Evolutionary conservation across 2,113 vertebrate genomes (phyloP), one percentile per base, ranked within the genome.

Genomic region (Chiloscyllium plagiosum): DNA sequence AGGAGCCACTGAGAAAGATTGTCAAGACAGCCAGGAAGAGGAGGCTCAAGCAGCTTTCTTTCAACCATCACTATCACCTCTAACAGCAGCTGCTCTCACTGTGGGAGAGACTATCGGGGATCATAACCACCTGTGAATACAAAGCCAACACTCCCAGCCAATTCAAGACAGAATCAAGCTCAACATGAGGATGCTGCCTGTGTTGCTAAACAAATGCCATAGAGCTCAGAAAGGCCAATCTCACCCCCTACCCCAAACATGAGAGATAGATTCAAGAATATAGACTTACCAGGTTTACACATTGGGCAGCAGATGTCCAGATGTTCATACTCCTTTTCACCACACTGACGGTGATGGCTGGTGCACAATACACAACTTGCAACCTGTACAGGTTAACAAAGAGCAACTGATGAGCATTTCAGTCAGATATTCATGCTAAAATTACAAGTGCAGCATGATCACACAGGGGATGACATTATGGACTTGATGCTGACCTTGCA

Each of bases 331-430:
- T 93, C 90, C 22, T n/a, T 66, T 19, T 19, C 33, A n/a, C 19
- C 1, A n/a, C 90, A 93, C 24, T 10, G 0, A 56, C 0, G 56
- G 50, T 13, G 24, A 13, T 12, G 0, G 50, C 3, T 8, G 24
- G 0, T 13, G 0, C 2, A 15, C 90, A 66, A 1, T 2, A 20
- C 13, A 66, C 3, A 15, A 0, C 7, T 3, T 15, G 12, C 0
- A 17, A 93, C 15, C 90, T 66, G 90, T 1, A 65, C 2, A 66
- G 29, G 33, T 29, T 17, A 15, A 61, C 1, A 6, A 87, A 29
- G 8, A 33, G 2, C 50, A 93, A 13, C 56, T 0, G 87, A 92
- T 20, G 0, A 20, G 52, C 85, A 50, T 47, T 47, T 22, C 20
- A 94, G 17, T 42, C n/a, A 69, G 90, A 66, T 68, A 42, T 94